Percentiles rank a stretch among this genome's conserved stretches.
phyloP scores from a whole-genome alignment of 2,797 vertebrate genomes.

The Eupleurogrammus muticus region DNA sequence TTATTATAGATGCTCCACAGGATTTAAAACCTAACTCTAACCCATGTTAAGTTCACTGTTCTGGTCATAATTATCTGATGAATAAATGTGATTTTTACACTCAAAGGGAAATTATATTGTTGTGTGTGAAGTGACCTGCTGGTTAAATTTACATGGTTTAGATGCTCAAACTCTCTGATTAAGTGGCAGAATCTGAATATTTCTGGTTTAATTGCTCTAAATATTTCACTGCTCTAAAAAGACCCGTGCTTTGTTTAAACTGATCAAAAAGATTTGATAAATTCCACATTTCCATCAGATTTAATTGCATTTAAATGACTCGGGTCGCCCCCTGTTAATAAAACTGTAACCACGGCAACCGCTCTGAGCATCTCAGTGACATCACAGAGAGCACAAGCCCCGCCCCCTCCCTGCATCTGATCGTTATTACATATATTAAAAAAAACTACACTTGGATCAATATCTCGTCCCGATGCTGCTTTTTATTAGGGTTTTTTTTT shows the following conservation, averaged over 20 bases:
- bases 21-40: neutral
- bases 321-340: too few species aligned
- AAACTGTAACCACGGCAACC: slow-evolving; percentile 44
- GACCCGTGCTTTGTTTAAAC: too few species aligned
- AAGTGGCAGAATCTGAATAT: neutral
- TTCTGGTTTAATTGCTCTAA: slow-evolving; percentile 1
- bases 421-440: slow-evolving; percentile 52
- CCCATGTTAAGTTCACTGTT: neutral
- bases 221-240: neutral
- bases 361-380: slow-evolving; percentile 46
- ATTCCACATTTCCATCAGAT: too few species aligned
- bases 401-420: slow-evolving; percentile 25
- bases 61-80: neutral
- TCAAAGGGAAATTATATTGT: neutral
- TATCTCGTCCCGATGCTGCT: neutral
- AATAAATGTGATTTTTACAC: too few species aligned
- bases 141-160: neutral
- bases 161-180: neutral
- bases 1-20: neutral
- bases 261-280: too few species aligned
- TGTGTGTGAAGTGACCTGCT: neutral
- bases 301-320: too few species aligned
- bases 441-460: slow-evolving; percentile 60
- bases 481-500: slow-evolving; percentile 24
- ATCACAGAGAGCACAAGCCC: slow-evolving; percentile 59